Base-by-base conservation (phyloP, 2,888 invertebrate genomes). In the Coecobrya sp. region DNA sequence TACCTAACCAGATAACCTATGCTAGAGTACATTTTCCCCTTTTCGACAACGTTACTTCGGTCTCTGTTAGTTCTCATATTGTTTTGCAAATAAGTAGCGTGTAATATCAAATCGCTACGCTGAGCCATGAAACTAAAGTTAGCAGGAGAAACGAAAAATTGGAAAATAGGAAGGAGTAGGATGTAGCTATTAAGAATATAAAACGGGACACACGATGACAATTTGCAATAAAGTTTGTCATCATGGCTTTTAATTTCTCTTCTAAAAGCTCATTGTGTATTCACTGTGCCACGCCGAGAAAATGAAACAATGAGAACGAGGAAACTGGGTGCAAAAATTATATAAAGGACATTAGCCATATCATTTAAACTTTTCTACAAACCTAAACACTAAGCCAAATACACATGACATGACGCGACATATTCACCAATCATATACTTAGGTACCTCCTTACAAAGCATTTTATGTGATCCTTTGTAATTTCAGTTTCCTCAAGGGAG, bases 191-290 rank as follows among this genome's bases (percentile, higher is more conserved):
- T 62, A 62, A 62, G 0, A 5, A 62, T 25, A 62, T 62, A 62
- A 62, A 62, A 59, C 1, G 30, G n/a, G 16, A 79, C 79, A 8
- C 45, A 79, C 36, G 49, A 36, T 36, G 36, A 42, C 49, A 49
- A 79, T 79, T 76, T 76, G 49, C 52, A 49, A 79, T 79, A 8
- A 52, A 79, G 79, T 79, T 79, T 79, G 79, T 79, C 79, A 79
- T 79, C 79, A 79, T 79, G 79, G 79, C 79, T 79, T 79, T 49
- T 79, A 79, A 79, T 42, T 52, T 49, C 25, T 76, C 79, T 49
- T 79, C 25, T 25, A 62, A 22, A 19, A 62, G 11, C 49, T 70
- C 70, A 70, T 70, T 70, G 1, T 70, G 70, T 70, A 70, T 70
- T 70, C 70, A 70, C 62, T 62, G 42, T 36, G 30, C 30, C 70